A percentile compares a stretch with the other conserved stretches of the same genome.
These are phyloP conservation scores for Penaeus monodon DNA, from an alignment of 2,888 invertebrate genomes.

Conservation along the genomic window DNA sequence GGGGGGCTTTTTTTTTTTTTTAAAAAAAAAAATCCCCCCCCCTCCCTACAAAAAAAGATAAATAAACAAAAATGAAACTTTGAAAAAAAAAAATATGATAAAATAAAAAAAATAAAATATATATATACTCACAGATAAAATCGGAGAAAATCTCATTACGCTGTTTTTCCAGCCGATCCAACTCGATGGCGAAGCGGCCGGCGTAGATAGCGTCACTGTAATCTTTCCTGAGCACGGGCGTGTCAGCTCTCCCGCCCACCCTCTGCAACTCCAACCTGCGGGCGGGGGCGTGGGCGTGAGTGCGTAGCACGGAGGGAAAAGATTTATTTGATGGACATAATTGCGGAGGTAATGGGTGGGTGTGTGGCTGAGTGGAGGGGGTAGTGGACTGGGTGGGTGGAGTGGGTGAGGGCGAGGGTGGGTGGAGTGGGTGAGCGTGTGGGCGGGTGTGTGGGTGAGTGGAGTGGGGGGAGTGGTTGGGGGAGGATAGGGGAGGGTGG, in stretches of 20 bases:
- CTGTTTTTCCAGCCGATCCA: not conserved
- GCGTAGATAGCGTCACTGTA: constrained; percentile 22
- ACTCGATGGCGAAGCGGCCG: constrained; percentile 2
- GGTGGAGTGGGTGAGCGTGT: too few relatives aligned
- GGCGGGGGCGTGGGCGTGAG: not conserved
- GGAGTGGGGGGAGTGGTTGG: not conserved
- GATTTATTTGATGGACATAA: not conserved
- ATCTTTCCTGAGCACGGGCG: not conserved
- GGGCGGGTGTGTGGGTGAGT: too few relatives aligned
- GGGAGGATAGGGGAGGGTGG: not conserved
- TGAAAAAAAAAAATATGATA: too few relatives aligned
- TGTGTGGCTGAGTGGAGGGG: too few relatives aligned
- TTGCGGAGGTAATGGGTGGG: not conserved
- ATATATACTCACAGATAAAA: constrained; percentile 23
- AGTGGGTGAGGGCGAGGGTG: too few relatives aligned
- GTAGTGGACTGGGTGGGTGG: too few relatives aligned
- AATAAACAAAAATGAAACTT: too few relatives aligned
- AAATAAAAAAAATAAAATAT: too few relatives aligned
- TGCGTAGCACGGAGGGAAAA: not conserved
- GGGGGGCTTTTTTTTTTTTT: too few relatives aligned
- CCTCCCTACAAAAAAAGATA: too few relatives aligned
- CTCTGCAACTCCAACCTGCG: not conserved
- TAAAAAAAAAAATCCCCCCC: too few relatives aligned
- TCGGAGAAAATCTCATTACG: constrained; percentile 7
- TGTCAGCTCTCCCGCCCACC: not conserved